Base-by-base conservation (phyloP, 2,797 vertebrate genomes). In the Crocodylus rhombifer region DNA sequence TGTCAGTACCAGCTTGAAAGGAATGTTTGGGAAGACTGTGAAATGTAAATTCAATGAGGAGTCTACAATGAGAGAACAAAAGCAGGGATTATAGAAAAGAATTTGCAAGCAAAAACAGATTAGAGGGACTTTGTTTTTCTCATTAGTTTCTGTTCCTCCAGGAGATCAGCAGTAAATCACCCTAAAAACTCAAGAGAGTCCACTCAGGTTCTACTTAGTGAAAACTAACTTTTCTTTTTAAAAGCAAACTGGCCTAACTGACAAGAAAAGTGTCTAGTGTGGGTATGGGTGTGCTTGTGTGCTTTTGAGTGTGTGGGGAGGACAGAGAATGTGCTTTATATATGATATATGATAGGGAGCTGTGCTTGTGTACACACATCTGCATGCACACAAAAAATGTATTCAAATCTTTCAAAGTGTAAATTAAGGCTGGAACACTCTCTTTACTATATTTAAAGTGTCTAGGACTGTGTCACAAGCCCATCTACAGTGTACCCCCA, bases 61-160 rank as follows among this genome's bases (percentile, higher is more conserved):
- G 83, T 20, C 90, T 77, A 82, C 57, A n/a, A 57, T 30, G 74
- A 77, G 28, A 36, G 81, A 91, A 85, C 93, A 96, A 97, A 96
- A 90, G 83, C 20, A 14, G 30, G 94, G 94, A 90, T 95, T 97
- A 96, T 78, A 95, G 74, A 92, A 92, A 93, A 93, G 94, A 96
- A 93, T 97, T 91, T 91, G 78, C 87, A 93, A 96, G 92, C 87
- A 95, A 95, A 96, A 42, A 88, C 33, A 90, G 91, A 92, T 93
- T 95, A 95, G 84, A 96, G 63, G 86, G 91, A 93, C 96, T 96
- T 95, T 87, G 83, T 95, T 96, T 97, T 94, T 89, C 83, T 96
- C 88, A 92, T 93, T 95, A 95, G 36, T 93, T 96, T 95, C 86
- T 95, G 83, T 84, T 96, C 90, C 90, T 95, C 92, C n/a, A 82